Evolutionary conservation across 2,113 vertebrate species (phyloP).

Genomic region (Sterna hirundo): DNA sequence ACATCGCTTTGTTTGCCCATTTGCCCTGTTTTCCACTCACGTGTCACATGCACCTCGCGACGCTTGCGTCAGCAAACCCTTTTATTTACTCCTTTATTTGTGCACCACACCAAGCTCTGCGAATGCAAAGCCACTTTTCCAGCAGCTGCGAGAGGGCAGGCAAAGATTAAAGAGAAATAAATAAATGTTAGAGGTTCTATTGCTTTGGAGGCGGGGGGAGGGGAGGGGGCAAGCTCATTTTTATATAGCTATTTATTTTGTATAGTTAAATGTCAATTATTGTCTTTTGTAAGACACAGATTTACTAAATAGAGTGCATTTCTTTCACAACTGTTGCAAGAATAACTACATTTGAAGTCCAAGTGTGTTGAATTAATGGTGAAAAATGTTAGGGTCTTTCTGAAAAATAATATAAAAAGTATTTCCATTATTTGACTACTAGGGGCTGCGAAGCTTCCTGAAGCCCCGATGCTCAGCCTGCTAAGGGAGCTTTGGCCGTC

Average conservation of each 20-base stretch:
- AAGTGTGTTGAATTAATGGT: not conserved
- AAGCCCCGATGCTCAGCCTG: accelerated
- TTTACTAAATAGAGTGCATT: not conserved
- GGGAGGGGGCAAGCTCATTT: not conserved
- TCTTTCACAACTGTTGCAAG: not conserved
- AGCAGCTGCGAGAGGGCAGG: conserved; percentile 34
- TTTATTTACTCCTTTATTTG: conserved; percentile 70
- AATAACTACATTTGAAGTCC: not conserved
- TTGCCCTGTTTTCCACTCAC: conserved; percentile 45
- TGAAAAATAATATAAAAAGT: not conserved
- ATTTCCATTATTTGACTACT: not conserved
- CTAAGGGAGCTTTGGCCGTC: not conserved
- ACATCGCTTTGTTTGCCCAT: conserved; percentile 41
- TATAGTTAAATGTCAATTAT: not conserved
- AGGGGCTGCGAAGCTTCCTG: not conserved
- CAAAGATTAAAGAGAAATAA: conserved; percentile 14
- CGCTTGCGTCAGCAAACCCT: conserved; percentile 64
- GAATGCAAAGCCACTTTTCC: conserved; percentile 14
- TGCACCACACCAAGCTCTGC: conserved; percentile 3
- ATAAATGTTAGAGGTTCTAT: not conserved
- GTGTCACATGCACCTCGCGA: not conserved
- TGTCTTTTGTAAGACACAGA: not conserved
- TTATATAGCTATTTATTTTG: not conserved
- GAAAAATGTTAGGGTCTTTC: not conserved
- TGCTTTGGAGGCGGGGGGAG: not conserved